A percentile compares a stretch with the other conserved stretches of the same genome.
These are phyloP conservation scores for Piaya cayana DNA, from an alignment of 2,113 vertebrate genomes.

Conservation along the genomic window DNA sequence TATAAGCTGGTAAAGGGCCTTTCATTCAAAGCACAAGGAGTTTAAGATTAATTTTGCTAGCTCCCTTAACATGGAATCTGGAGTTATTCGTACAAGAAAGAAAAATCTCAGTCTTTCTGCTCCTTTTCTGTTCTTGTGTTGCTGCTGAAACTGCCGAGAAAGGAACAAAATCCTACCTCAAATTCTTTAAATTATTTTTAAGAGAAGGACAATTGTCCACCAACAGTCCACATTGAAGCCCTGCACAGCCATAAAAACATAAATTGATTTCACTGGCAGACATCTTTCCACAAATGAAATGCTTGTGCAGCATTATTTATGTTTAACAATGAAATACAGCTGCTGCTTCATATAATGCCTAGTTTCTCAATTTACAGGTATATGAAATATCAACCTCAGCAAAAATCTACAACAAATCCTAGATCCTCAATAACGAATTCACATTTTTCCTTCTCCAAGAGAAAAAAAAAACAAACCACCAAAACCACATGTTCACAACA, in stretches of 20 bases:
- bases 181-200: neutral
- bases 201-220: neutral
- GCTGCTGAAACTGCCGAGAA: neutral
- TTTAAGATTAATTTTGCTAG: neutral
- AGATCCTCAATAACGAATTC: neutral
- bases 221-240: neutral
- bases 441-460: neutral
- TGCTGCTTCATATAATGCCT: neutral
- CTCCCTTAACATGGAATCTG: neutral
- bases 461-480: neutral
- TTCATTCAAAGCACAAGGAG: neutral
- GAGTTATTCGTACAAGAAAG: neutral
- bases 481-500: neutral
- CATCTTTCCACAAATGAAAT: neutral
- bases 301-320: neutral
- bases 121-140: neutral
- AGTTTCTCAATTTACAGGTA: neutral
- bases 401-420: neutral
- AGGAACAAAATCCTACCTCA: neutral
- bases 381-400: neutral
- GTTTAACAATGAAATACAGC: neutral
- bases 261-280: neutral
- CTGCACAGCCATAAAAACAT: neutral
- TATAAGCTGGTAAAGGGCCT: neutral
- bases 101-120: neutral